A percentile compares a stretch with the other conserved stretches of the same genome.
phyloP scores from a whole-genome alignment of 1,140 invertebrate species.

The Leptinotarsa defecta region DNA sequence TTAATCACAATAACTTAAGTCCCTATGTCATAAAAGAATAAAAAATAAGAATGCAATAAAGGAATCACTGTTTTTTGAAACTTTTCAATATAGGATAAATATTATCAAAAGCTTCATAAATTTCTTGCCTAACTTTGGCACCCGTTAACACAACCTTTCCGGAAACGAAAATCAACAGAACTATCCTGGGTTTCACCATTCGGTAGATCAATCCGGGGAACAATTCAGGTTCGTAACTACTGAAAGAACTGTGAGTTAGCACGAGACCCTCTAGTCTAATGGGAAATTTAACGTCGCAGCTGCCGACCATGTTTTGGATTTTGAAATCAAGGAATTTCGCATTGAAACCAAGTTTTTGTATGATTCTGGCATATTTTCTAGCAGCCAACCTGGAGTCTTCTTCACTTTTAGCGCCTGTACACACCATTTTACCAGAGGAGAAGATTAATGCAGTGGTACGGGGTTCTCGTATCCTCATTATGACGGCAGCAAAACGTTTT shows the following conservation, averaged over 20 bases:
- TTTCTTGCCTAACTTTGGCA: constrained; percentile 96
- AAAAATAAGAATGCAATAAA: neutral
- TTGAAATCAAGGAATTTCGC: constrained; percentile 99
- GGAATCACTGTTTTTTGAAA: constrained; percentile 80
- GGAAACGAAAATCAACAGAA: constrained; percentile 98
- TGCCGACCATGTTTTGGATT: constrained; percentile 99
- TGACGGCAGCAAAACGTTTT: constrained; percentile 99
- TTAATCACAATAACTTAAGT: too few species aligned
- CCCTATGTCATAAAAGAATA: too few species aligned
- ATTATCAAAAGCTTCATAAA: constrained; percentile 99
- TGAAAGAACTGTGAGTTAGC: constrained; percentile 96
- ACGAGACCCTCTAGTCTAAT: constrained; percentile 97
- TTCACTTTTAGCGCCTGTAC: constrained; percentile 99
- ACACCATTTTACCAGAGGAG: constrained; percentile 99
- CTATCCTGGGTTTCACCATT: constrained; percentile 99
- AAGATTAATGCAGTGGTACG: constrained; percentile 98
- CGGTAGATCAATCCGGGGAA: constrained; percentile 99
- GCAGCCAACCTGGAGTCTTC: constrained; percentile 95
- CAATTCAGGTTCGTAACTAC: constrained; percentile 91
- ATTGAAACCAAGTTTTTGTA: constrained; percentile 94
- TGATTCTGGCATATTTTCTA: constrained; percentile 98
- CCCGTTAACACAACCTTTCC: constrained; percentile 98
- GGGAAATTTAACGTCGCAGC: constrained; percentile 99
- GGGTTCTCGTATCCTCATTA: constrained; percentile 99
- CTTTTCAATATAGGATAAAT: constrained; percentile 99